phyloP scores from a whole-genome alignment of 2,113 vertebrate species.

The Sinocyclocheilus maitianheensis region DNA sequence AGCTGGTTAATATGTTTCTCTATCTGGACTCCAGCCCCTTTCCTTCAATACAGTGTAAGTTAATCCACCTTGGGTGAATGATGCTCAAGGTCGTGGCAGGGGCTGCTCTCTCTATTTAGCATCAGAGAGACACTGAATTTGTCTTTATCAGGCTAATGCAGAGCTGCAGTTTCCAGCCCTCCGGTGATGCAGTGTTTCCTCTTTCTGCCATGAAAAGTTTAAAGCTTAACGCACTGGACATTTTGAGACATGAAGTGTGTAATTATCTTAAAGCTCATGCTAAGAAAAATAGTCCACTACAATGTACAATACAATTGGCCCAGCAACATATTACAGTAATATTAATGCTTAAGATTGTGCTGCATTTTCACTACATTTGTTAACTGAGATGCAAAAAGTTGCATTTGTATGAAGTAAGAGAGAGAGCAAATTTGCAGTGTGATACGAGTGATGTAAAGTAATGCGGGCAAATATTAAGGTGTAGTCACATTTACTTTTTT shows the following conservation, averaged over 20 bases:
- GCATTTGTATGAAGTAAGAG: not conserved
- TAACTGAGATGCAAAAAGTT: not conserved
- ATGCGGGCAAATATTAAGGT: not conserved
- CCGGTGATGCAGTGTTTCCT: slow-evolving; percentile 12
- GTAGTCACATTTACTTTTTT: not conserved
- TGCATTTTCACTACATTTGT: not conserved
- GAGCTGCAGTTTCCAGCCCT: slow-evolving; percentile 27
- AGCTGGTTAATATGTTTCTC: slow-evolving; percentile 33
- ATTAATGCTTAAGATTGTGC: not conserved
- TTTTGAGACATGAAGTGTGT: not conserved
- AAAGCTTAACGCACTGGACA: not conserved
- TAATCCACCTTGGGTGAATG: slow-evolving; percentile 33
- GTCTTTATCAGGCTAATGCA: slow-evolving; percentile 41
- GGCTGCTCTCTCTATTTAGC: slow-evolving; percentile 19
- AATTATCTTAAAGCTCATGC: not conserved
- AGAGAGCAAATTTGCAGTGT: not conserved
- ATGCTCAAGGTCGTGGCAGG: slow-evolving; percentile 23
- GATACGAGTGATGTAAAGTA: not conserved
- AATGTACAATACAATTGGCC: not conserved
- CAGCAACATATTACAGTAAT: not conserved
- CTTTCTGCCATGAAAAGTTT: not conserved
- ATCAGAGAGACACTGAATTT: slow-evolving; percentile 26
- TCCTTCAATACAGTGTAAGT: slow-evolving; percentile 34
- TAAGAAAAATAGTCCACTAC: not conserved
- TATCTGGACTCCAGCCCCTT: slow-evolving; percentile 5